Conservation (phyloP, 1,140 invertebrate genomes). For the Pseudomyrmex dendroicus region DNA sequence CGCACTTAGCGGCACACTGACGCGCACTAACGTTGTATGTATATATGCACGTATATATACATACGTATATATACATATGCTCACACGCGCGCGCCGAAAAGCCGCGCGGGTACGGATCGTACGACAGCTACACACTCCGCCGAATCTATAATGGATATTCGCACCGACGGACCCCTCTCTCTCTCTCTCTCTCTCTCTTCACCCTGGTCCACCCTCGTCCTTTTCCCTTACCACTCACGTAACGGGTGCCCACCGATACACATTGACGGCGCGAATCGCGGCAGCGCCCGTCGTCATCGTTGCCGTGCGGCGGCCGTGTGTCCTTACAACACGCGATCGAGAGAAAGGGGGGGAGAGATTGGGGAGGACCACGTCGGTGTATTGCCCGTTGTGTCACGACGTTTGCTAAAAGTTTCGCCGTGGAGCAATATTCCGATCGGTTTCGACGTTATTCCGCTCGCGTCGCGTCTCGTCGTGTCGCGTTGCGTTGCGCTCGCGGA, state of each 20-base stretch:
- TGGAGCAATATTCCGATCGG: constrained; percentile 46
- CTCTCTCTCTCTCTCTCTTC: constrained; percentile 52
- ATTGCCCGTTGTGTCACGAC: constrained; percentile 20
- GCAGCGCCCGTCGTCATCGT: neutral
- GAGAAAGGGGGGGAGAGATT: neutral
- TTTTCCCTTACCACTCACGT: constrained; percentile 30
- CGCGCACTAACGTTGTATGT: neutral
- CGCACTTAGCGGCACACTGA: constrained; percentile 17
- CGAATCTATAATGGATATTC: constrained; percentile 80
- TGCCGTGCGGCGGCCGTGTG: constrained; percentile 2
- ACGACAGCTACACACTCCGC: constrained; percentile 75
- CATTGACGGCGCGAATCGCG: constrained; percentile 9
- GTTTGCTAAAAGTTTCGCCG: constrained; percentile 38
- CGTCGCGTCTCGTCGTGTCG: constrained; percentile 17
- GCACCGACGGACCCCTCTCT: constrained; percentile 79
- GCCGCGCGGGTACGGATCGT: constrained; percentile 60
- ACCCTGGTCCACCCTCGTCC: neutral
- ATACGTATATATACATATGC: constrained; percentile 31
- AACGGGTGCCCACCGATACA: constrained; percentile 73
- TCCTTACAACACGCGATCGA: constrained; percentile 18
- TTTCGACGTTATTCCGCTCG: constrained; percentile 26
- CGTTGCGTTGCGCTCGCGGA: constrained; percentile 28
- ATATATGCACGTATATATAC: constrained; percentile 15
- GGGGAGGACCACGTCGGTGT: neutral
- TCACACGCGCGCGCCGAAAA: constrained; percentile 65